Evolutionary conservation across 2,113 vertebrate genomes (phyloP).

Genomic region (Mustelus asterias): DNA sequence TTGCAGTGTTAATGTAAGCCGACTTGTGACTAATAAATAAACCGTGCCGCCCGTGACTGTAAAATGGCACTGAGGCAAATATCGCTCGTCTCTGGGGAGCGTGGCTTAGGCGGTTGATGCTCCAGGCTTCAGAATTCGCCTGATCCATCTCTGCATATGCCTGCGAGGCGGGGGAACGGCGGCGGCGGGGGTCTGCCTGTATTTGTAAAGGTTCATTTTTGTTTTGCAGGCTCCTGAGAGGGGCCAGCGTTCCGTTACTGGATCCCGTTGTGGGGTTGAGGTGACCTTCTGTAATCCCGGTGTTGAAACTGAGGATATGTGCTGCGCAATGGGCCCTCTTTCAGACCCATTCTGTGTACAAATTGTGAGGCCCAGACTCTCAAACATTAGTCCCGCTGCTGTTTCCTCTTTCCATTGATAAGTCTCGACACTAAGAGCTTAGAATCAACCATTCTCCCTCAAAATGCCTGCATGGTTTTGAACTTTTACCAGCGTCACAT

Average conservation of each 20-base stretch:
- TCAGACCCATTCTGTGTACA: not conserved
- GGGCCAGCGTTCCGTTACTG: not conserved
- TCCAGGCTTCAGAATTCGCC: not conserved
- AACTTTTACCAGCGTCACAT: constrained; percentile 19
- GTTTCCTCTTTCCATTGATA: not conserved
- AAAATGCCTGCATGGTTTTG: constrained; percentile 9
- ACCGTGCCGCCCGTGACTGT: no score
- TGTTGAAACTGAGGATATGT: not conserved
- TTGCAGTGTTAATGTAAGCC: no score
- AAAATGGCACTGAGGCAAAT: not conserved
- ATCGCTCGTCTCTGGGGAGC: not conserved
- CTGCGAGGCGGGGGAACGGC: no score
- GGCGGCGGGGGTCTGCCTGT: not conserved
- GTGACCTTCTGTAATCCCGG: not conserved
- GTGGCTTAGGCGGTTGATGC: no score
- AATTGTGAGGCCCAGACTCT: not conserved
- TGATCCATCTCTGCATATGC: no score
- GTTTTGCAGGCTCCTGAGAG: not conserved
- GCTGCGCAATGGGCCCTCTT: not conserved
- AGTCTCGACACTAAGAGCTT: not conserved
- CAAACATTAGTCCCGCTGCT: not conserved
- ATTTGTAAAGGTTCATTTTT: not conserved
- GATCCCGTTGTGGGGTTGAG: not conserved
- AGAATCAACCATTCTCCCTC: not conserved
- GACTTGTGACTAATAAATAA: no score